Percentiles rank a stretch among this genome's conserved stretches.
phyloP scores from a whole-genome alignment of 2,888 invertebrate genomes.

The Boloria euphrosyne region DNA sequence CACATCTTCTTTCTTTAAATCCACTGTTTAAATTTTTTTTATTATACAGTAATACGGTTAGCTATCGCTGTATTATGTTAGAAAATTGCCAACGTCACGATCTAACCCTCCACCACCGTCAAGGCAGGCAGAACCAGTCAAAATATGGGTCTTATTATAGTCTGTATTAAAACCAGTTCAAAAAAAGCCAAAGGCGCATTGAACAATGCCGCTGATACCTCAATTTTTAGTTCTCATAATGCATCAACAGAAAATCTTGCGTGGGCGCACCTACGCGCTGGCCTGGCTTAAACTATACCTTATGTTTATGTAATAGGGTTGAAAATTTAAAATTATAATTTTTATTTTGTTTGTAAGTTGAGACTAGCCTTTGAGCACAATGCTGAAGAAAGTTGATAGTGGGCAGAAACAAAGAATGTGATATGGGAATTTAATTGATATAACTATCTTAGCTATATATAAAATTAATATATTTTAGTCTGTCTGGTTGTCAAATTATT shows the following conservation, averaged over 20 bases:
- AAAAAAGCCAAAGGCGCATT: conserved; percentile 12
- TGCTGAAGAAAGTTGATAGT: conserved; percentile 33
- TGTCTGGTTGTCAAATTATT: too few species aligned
- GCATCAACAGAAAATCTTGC: conserved; percentile 46
- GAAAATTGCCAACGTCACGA: not conserved
- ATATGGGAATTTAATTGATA: not conserved
- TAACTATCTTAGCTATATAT: not conserved
- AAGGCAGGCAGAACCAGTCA: not conserved
- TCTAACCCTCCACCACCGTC: not conserved
- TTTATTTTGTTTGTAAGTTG: conserved; percentile 32
- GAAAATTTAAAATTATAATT: conserved; percentile 14
- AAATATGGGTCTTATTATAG: too few species aligned
- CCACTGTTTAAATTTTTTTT: too few species aligned
- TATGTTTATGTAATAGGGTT: conserved; percentile 31
- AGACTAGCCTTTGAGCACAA: conserved; percentile 21
- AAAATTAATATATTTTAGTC: too few species aligned
- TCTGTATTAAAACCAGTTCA: not conserved
- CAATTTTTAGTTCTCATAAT: conserved; percentile 48
- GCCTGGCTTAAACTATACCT: conserved; percentile 1
- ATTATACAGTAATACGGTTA: too few species aligned
- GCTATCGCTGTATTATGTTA: too few species aligned
- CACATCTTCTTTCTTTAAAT: too few species aligned
- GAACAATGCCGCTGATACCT: conserved; percentile 41
- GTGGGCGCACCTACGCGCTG: conserved; percentile 49
- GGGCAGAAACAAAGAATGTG: conserved; percentile 8